Percentiles rank a stretch among this genome's conserved stretches.
phyloP scores from a whole-genome alignment of 2,797 vertebrate genomes.

The Spondyliosoma cantharus region DNA sequence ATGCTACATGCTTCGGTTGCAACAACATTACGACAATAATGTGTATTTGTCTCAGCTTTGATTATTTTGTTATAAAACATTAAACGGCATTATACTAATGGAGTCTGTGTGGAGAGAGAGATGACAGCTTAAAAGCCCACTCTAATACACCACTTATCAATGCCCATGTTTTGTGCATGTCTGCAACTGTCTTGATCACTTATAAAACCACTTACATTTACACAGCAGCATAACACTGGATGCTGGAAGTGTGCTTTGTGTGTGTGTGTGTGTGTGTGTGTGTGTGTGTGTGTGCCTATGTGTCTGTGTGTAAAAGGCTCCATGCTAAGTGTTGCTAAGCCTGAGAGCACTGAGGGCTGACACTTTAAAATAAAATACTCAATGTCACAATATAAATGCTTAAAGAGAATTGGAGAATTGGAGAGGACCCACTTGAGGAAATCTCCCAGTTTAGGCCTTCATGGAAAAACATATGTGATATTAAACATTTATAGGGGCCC shows the following conservation, averaged over 20 bases:
- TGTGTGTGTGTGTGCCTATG: slow-evolving; percentile 10
- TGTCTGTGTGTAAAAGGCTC: slow-evolving; percentile 30
- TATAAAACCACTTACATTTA: slow-evolving; percentile 58
- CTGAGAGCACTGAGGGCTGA: slow-evolving; percentile 39
- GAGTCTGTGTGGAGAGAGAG: slow-evolving; percentile 19
- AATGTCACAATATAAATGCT: slow-evolving; percentile 29
- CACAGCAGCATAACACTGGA: slow-evolving; percentile 24
- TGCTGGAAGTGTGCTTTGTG: slow-evolving; percentile 8
- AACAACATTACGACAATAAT: slow-evolving; percentile 5
- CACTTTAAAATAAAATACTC: slow-evolving; percentile 53
- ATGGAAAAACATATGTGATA: slow-evolving; percentile 40
- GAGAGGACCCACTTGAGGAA: slow-evolving; percentile 22
- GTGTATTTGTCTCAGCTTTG: slow-evolving; percentile 41
- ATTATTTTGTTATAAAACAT: slow-evolving; percentile 59
- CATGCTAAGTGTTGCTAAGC: slow-evolving; percentile 51
- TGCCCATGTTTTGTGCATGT: slow-evolving; percentile 44
- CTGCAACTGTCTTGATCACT: slow-evolving; percentile 56
- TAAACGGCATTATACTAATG: slow-evolving; percentile 58
- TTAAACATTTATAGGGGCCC: slow-evolving; percentile 43
- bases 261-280: neutral
- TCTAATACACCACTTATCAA: slow-evolving; percentile 56
- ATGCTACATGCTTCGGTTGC: neutral
- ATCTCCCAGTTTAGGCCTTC: slow-evolving; percentile 39
- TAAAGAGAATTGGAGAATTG: slow-evolving; percentile 20
- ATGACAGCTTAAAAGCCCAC: slow-evolving; percentile 67